Conservation (phyloP, 2,797 vertebrate species). For the Acanthurus lineatus region DNA sequence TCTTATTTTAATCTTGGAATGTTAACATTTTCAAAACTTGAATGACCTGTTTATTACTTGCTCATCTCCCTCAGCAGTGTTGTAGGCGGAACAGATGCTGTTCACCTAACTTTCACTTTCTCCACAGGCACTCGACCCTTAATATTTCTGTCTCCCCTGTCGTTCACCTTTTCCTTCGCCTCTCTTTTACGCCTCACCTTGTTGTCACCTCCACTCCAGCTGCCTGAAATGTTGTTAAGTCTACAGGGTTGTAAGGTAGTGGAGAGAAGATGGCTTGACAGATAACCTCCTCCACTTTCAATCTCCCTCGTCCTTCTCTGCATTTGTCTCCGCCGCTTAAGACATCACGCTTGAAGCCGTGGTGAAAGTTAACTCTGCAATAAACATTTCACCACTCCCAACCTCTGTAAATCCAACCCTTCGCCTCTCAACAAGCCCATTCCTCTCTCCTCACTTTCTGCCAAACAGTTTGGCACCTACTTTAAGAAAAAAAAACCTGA, state of each 20-base stretch:
- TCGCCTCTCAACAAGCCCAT: constrained; percentile 38
- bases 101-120: background rate
- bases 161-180: constrained; percentile 13
- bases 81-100: background rate
- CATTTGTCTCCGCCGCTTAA: constrained; percentile 44
- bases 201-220: constrained; percentile 16
- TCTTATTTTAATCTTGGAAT: background rate
- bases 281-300: constrained; percentile 60
- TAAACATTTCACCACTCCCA: constrained; percentile 46
- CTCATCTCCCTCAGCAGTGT: background rate
- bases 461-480: constrained; percentile 51
- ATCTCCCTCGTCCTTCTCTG: constrained; percentile 48
- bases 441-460: constrained; percentile 37
- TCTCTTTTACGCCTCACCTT: constrained; percentile 12
- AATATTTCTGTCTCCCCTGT: constrained; percentile 11
- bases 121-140: constrained; percentile 1
- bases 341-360: constrained; percentile 46
- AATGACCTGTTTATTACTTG: background rate
- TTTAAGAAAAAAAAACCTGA: constrained; percentile 40
- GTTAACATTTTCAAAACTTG: background rate
- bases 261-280: constrained; percentile 57
- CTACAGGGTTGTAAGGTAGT: constrained; percentile 37
- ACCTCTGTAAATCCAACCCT: constrained; percentile 57
- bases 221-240: constrained; percentile 55
- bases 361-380: constrained; percentile 51